These are phyloP conservation scores for Empidonax traillii DNA, from an alignment of 2,113 vertebrate genomes.

Conservation along the genomic window DNA sequence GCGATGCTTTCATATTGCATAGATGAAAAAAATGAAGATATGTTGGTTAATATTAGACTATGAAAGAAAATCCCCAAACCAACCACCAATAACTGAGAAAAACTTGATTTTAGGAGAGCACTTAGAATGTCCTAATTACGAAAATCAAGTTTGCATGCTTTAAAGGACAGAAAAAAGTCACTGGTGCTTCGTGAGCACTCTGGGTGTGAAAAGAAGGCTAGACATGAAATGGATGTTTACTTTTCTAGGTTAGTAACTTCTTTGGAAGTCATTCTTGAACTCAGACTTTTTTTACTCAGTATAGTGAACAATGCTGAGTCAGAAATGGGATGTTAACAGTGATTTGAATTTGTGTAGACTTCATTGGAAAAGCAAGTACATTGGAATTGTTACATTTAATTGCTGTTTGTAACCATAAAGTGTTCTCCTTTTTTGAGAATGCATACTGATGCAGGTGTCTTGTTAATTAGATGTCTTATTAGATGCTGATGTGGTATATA, in stretches of 20 bases:
- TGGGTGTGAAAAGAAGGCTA: neutral
- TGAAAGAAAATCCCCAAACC: rapidly evolving
- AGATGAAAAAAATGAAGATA: neutral
- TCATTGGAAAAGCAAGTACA: too few relatives aligned
- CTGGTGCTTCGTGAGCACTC: rapidly evolving
- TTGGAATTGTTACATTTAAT: too few relatives aligned
- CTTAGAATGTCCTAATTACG: neutral
- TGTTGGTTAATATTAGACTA: neutral
- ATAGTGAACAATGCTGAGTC: neutral
- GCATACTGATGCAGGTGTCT: too few relatives aligned
- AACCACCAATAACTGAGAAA: neutral
- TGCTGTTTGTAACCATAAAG: too few relatives aligned
- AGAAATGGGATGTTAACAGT: too few relatives aligned
- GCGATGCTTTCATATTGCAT: rapidly evolving
- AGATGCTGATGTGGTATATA: too few relatives aligned
- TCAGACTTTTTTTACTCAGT: neutral
- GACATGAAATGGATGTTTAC: neutral
- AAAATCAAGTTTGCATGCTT: neutral
- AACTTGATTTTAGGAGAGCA: neutral
- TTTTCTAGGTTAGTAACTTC: neutral
- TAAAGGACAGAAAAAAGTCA: neutral
- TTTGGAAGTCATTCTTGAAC: neutral
- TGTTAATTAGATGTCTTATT: too few relatives aligned
- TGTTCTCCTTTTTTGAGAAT: too few relatives aligned
- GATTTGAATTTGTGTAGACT: too few relatives aligned